Conservation (phyloP, 2,797 vertebrate species). For the Pantherophis alleghaniensis region DNA sequence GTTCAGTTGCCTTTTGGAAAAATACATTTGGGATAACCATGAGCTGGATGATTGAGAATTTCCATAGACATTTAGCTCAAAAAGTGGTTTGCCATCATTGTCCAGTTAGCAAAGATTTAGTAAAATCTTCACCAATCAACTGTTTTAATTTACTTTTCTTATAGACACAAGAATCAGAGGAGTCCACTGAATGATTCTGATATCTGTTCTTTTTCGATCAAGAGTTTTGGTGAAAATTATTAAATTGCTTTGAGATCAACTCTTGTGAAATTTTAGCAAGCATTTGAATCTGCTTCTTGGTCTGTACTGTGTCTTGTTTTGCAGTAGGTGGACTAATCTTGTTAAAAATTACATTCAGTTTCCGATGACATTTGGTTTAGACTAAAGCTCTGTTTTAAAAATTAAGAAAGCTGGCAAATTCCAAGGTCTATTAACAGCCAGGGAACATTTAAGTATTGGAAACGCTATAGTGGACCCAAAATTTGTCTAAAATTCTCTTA, state of each 20-base stretch:
- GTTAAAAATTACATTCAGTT: neutral
- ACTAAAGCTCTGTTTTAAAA: conserved; percentile 27
- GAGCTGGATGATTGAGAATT: neutral
- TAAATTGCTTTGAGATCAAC: neutral
- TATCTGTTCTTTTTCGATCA: neutral
- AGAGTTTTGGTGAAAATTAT: conserved; percentile 21
- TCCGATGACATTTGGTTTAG: neutral
- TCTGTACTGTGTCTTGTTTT: conserved; percentile 29
- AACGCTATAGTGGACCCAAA: neutral
- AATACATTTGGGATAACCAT: neutral
- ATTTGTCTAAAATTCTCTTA: neutral
- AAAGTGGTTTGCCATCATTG: neutral
- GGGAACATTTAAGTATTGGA: conserved; percentile 17
- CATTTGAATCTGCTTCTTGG: neutral
- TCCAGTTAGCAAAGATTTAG: neutral
- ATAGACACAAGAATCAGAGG: neutral
- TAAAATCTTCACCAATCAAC: neutral
- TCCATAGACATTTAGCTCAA: neutral
- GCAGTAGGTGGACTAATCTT: conserved; percentile 11
- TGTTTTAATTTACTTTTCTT: neutral
- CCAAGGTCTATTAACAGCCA: neutral
- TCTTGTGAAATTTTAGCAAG: conserved; percentile 26
- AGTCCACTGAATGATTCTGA: neutral
- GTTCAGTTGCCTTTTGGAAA: neutral
- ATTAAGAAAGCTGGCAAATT: conserved; percentile 18